Conservation (phyloP, 2,113 vertebrate genomes). For the Caracal caracal region DNA sequence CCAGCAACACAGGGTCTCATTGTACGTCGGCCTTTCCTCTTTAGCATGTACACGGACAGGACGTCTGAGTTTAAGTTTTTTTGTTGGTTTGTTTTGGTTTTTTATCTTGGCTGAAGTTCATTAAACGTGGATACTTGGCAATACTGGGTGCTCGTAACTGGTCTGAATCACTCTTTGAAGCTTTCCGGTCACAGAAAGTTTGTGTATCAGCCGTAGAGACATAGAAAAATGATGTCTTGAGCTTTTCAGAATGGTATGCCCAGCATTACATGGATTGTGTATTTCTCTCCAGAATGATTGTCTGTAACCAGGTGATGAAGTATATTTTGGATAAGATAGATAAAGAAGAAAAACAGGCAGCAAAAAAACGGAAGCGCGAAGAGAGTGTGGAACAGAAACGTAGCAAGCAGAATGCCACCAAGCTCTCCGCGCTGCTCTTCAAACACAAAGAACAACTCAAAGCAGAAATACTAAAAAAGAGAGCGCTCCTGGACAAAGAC, state of each 20-base stretch:
- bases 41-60: neutral
- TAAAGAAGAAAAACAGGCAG: conserved; percentile 98
- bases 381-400: conserved; percentile 98
- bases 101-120: neutral
- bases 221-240: neutral
- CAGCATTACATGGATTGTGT: conserved; percentile 70
- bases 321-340: conserved; percentile 99
- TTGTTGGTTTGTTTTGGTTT: neutral
- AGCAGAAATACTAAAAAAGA: conserved; percentile 97
- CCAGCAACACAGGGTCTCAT: neutral
- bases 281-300: conserved; percentile 93
- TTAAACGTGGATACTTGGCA: neutral
- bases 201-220: neutral
- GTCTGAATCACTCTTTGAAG: neutral
- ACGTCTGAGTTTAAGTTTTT: neutral
- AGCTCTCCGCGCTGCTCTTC: conserved; percentile 96
- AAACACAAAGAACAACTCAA: conserved; percentile 99
- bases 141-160: neutral
- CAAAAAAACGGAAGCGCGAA: conserved; percentile 96
- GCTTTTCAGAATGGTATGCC: neutral
- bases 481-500: conserved; percentile 97
- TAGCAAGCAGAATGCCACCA: conserved; percentile 96
- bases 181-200: neutral
- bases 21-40: neutral
- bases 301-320: conserved; percentile 99